Conservation (phyloP, 2,888 invertebrate genomes). For the Leptinotarsa tumamoca region DNA sequence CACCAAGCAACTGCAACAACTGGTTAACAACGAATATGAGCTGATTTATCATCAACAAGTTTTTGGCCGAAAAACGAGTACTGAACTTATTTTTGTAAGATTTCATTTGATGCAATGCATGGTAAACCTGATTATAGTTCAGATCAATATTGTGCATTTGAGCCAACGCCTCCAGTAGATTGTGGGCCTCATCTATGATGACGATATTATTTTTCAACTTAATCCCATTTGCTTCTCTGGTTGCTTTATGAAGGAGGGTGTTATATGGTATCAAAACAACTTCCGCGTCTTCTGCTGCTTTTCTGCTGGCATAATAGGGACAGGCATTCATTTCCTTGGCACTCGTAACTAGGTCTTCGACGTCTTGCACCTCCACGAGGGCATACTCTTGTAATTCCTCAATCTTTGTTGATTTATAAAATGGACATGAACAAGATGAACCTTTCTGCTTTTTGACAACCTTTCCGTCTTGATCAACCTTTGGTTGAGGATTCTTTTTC, state of each 20-base stretch:
- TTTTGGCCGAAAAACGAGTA: slow-evolving; percentile 80
- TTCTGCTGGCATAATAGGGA: slow-evolving; percentile 92
- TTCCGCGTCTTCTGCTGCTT: slow-evolving; percentile 87
- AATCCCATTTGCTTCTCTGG: slow-evolving; percentile 77
- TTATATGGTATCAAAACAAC: slow-evolving; percentile 83
- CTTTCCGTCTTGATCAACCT: slow-evolving; percentile 73
- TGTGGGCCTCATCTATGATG: slow-evolving; percentile 97
- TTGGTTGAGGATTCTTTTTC: slow-evolving; percentile 73
- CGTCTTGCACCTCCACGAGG: slow-evolving; percentile 81
- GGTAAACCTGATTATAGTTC: slow-evolving; percentile 74
- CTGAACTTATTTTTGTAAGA: slow-evolving; percentile 82
- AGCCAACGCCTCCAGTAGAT: slow-evolving; percentile 89
- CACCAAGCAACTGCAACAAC: slow-evolving; percentile 66
- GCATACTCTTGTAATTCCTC: slow-evolving; percentile 75
- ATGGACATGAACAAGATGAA: slow-evolving; percentile 75
- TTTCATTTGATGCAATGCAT: slow-evolving; percentile 75
- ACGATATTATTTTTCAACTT: slow-evolving; percentile 78
- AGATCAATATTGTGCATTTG: slow-evolving; percentile 86
- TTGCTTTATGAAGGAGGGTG: slow-evolving; percentile 81
- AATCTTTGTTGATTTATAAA: slow-evolving; percentile 74
- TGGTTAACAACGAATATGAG: slow-evolving; percentile 81
- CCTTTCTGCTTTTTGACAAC: slow-evolving; percentile 74
- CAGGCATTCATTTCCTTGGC: slow-evolving; percentile 83
- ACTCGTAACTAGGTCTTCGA: slow-evolving; percentile 84
- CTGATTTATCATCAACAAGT: slow-evolving; percentile 85